Conservation (phyloP, 2,113 vertebrate species). For the Laterallus jamaicensis region DNA sequence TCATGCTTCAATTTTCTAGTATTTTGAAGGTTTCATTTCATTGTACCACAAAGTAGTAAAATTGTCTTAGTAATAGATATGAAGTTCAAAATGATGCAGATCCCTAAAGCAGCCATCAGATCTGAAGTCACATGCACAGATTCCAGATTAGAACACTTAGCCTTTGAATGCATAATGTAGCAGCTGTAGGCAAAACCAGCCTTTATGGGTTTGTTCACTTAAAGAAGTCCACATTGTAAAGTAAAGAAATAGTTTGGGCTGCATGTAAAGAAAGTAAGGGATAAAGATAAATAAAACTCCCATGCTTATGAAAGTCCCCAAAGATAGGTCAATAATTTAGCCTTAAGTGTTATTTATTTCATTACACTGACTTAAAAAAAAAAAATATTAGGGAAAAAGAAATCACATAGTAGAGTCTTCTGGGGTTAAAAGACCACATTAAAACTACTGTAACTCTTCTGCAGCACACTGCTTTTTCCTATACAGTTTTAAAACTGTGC, state of each 20-base stretch:
- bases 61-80: not conserved
- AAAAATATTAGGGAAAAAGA: no score
- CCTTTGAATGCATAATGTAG: not conserved
- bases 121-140: not conserved
- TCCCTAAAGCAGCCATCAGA: not conserved
- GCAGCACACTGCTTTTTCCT: not conserved
- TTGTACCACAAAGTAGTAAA: not conserved
- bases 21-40: not conserved
- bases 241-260: not conserved
- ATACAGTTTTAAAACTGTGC: not conserved
- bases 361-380: not conserved
- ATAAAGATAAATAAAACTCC: not conserved
- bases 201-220: not conserved
- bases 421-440: not conserved
- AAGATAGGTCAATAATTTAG: not conserved
- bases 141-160: not conserved
- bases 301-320: not conserved
- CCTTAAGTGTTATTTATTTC: not conserved
- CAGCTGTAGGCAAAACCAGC: not conserved
- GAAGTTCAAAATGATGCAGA: not conserved
- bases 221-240: not conserved
- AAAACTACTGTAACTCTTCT: not conserved
- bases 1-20: not conserved
- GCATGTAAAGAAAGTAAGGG: not conserved
- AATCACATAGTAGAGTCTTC: not conserved